Evolutionary conservation across 2,888 invertebrate species (phyloP), one percentile per base, ranked within the genome.

Genomic region (Rhingia campestris): DNA sequence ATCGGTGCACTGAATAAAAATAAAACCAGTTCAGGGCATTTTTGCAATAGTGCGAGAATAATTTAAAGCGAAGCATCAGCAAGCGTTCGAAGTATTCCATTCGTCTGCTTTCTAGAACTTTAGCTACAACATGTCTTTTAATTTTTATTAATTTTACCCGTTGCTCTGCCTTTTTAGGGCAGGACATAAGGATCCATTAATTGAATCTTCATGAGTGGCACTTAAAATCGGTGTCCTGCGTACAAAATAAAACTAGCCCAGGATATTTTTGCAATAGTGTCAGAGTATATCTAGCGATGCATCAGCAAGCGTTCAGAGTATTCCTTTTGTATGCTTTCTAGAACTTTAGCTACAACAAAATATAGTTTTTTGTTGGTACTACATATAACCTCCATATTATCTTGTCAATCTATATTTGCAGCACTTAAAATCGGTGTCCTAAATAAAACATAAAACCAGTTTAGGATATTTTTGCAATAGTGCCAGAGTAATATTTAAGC

Each of bases 91-190:
- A 39, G 58, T 49, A 72, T 80, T 9, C 87, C 87, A 45, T 56
- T 79, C 61, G 77, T 82, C 70, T 61, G 39, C 33, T 79, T 88
- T 88, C 89, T 88, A 88, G 88, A 89, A 89, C 88, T 66, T 73
- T 67, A 63, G 88, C 88, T 88, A 90, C 90, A 86, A n/a, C n/a
- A n/a, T n/a, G n/a, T n/a, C n/a, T n/a, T n/a, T n/a, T n/a, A n/a
- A n/a, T n/a, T n/a, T n/a, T n/a, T n/a, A n/a, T n/a, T n/a, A n/a
- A n/a, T n/a, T n/a, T n/a, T n/a, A n/a, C n/a, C n/a, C n/a, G n/a
- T n/a, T n/a, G n/a, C n/a, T n/a, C n/a, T n/a, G n/a, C n/a, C n/a
- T n/a, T n/a, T n/a, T n/a, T n/a, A n/a, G n/a, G n/a, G n/a, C n/a
- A n/a, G n/a, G n/a, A n/a, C n/a, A n/a, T n/a, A 22, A 22, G 22